A percentile compares a stretch with the other conserved stretches of the same genome.
Conservation (phyloP, 1,140 invertebrate genomes). For the Tenebrio molitor region DNA sequence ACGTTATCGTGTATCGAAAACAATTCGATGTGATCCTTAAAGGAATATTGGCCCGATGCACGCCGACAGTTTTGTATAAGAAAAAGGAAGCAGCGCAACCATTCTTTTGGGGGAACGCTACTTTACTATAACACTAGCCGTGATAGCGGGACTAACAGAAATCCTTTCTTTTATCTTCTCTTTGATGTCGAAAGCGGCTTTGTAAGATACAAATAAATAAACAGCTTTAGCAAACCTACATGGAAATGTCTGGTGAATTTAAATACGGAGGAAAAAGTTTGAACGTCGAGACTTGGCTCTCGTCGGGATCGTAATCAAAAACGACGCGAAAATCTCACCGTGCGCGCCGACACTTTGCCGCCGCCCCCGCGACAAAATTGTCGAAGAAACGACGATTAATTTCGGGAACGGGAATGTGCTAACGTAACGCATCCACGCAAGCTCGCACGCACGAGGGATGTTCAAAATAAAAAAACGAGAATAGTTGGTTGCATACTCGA, state of each 20-base stretch:
- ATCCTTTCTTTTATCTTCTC: slow-evolving; percentile 42
- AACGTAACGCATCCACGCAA: no score
- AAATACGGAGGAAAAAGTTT: slow-evolving; percentile 7
- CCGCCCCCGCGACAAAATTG: neutral
- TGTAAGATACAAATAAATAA: slow-evolving; percentile 47
- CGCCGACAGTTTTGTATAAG: slow-evolving; percentile 34
- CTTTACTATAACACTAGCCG: slow-evolving; percentile 37
- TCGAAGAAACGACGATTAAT: slow-evolving; percentile 1
- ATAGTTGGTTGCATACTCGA: no score
- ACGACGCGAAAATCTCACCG: neutral
- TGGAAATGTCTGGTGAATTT: slow-evolving; percentile 39
- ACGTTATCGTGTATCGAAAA: slow-evolving; percentile 33
- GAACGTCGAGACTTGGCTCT: slow-evolving; percentile 20
- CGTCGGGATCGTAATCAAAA: neutral
- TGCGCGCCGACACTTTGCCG: neutral
- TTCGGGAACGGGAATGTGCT: no score
- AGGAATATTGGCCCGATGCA: slow-evolving; percentile 17
- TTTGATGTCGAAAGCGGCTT: slow-evolving; percentile 45
- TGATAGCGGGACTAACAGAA: slow-evolving; percentile 40
- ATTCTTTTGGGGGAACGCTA: slow-evolving; percentile 28
- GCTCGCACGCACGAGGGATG: no score
- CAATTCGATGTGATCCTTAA: slow-evolving; percentile 37
- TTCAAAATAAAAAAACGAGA: neutral
- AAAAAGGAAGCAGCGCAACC: slow-evolving; percentile 16
- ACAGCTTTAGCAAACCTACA: slow-evolving; percentile 41